Evolutionary conservation across 2,113 vertebrate species (phyloP), one percentile per base, ranked within the genome.

Genomic region (Crotalus horridus): DNA sequence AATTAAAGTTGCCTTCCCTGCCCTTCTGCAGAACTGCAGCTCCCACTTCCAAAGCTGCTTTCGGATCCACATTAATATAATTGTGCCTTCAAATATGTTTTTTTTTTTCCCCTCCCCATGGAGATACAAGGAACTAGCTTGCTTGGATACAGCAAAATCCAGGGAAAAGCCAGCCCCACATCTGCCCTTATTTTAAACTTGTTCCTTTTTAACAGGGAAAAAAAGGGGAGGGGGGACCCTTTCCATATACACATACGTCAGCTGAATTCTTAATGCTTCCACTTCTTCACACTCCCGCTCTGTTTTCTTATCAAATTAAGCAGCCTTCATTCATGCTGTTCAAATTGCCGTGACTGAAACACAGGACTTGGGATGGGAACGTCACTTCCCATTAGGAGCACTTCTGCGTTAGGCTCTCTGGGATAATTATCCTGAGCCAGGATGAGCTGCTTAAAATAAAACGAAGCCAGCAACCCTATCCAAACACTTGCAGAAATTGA

Each of bases 221-320:
- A 33, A 64, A 56, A 54, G 21, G 21, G 56, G 0, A 6, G 0
- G 6, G 21, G 7, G 13, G 1, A 87, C 39, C 46, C 20, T 53
- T 43, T 46, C 23, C 90, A 39, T 26, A 91, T 13, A 39, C 54
- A 43, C 10, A 48, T 29, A 51, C 29, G 85, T n/a, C 86, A 91
- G 61, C 69, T 86, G 93, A 53, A 91, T 93, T 93, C 89, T 91
- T 93, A 91, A 93, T 93, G 90, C 90, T 64, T 90, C 87, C 55
- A n/a, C 90, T 56, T 91, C 64, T 56, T 91, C 64, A 89, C 33
- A 56, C 87, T 89, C 39, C 39, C 69, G 64, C 85, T 91, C 93
- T 85, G 93, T 55, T 89, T 91, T 43, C 87, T 91, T 93, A 89
- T 89, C 89, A 89, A 91, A 85, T 89, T 85, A 93, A 24, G 69